phyloP scores from a whole-genome alignment of 2,888 invertebrate genomes.

The Parelbella ahira region DNA sequence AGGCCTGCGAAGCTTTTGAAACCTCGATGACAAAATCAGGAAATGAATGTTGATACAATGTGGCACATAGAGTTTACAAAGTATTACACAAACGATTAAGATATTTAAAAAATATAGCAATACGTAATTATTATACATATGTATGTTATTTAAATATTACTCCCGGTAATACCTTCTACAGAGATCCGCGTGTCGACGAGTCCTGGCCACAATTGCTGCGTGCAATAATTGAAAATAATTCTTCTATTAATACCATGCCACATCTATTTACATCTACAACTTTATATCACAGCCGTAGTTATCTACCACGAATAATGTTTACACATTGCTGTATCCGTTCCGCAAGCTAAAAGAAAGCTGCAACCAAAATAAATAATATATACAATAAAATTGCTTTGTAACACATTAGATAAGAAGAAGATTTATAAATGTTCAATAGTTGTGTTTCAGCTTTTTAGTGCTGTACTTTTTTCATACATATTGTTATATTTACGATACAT shows the following conservation, averaged over 20 bases:
- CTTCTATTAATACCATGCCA: slow-evolving; percentile 50
- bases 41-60: slow-evolving; percentile 16
- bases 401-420: too few species aligned
- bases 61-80: slow-evolving; percentile 35
- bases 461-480: too few species aligned
- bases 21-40: not conserved
- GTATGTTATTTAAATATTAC: slow-evolving; percentile 68
- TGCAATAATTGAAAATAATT: slow-evolving; percentile 67
- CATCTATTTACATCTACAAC: slow-evolving; percentile 48
- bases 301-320: slow-evolving; percentile 57
- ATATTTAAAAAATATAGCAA: too few species aligned
- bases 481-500: too few species aligned
- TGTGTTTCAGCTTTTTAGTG: too few species aligned
- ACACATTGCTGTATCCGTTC: slow-evolving; percentile 79
- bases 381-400: too few species aligned
- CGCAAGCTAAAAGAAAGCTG: slow-evolving; percentile 76
- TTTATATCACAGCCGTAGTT: slow-evolving; percentile 74
- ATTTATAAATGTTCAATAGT: too few species aligned
- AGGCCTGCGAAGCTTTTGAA: slow-evolving; percentile 12
- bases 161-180: slow-evolving; percentile 82
- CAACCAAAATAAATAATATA: slow-evolving; percentile 66
- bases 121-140: slow-evolving; percentile 18
- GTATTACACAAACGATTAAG: slow-evolving; percentile 4
- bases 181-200: slow-evolving; percentile 82
- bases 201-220: slow-evolving; percentile 80